A percentile compares a stretch with the other conserved stretches of the same genome.
These are phyloP conservation scores for Strigops habroptila DNA, from an alignment of 2,113 vertebrate species.

Conservation along the genomic window DNA sequence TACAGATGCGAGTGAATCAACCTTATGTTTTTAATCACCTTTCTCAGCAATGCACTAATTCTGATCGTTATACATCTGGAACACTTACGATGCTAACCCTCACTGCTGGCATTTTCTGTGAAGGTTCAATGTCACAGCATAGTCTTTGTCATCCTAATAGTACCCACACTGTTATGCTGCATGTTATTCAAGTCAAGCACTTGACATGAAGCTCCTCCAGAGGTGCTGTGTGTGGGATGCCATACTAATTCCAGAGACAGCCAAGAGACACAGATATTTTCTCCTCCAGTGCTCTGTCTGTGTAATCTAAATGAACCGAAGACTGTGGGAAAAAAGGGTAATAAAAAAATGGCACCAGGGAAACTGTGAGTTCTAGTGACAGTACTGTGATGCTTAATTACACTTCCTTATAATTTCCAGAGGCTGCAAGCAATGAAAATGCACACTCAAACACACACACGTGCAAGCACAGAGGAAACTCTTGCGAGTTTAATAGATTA, in stretches of 20 bases:
- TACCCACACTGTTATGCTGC: rapidly evolving
- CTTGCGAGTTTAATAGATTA: not conserved
- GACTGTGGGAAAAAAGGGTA: not conserved
- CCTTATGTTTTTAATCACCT: not conserved
- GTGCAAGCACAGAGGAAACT: not conserved
- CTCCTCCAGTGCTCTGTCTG: not conserved
- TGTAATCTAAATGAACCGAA: not conserved
- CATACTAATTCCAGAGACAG: not conserved
- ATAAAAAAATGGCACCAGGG: not conserved
- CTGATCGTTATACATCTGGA: not conserved
- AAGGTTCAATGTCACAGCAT: not conserved
- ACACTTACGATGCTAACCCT: not conserved
- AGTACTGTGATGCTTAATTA: not conserved
- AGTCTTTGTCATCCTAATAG: constrained; percentile 7
- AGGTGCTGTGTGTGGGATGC: not conserved
- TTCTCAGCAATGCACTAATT: not conserved
- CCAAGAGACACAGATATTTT: not conserved
- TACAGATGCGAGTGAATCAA: not conserved
- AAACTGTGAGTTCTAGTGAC: not conserved
- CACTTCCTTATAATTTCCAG: not conserved
- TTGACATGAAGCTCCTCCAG: not conserved
- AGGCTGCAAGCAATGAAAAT: not conserved
- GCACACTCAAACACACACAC: not conserved
- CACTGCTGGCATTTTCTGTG: not conserved
- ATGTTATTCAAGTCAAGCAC: not conserved